Percentiles rank a stretch among this genome's conserved stretches.
Evolutionary conservation across 2,113 vertebrate genomes (phyloP).

Genomic region (Albula glossodonta): DNA sequence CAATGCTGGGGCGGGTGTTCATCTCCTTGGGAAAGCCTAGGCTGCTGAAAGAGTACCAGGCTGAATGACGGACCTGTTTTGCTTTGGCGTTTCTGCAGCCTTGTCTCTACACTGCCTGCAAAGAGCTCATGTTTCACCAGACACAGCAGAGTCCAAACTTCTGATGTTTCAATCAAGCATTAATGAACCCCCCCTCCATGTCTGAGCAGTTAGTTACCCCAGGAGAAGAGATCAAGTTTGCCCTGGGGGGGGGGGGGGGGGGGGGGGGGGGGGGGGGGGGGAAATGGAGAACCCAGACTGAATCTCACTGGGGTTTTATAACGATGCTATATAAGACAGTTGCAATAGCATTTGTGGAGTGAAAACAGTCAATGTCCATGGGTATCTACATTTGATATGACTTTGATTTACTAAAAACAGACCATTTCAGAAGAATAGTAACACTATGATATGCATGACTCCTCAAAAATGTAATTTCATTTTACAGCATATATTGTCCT

Average conservation of each 20-base stretch:
- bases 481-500: too few species aligned
- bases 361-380: too few species aligned
- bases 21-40: not conserved
- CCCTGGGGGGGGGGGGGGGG: not conserved
- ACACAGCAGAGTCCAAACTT: slow-evolving; percentile 45
- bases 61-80: slow-evolving; percentile 46
- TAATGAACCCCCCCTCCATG: slow-evolving; percentile 29
- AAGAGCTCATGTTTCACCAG: slow-evolving; percentile 50
- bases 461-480: too few species aligned
- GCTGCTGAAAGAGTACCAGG: not conserved
- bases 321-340: not conserved
- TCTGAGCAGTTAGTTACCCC: slow-evolving; percentile 4
- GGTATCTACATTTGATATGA: too few species aligned
- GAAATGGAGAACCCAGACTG: not conserved
- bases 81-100: slow-evolving; percentile 23
- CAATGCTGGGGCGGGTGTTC: not conserved
- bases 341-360: too few species aligned
- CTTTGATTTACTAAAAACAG: too few species aligned
- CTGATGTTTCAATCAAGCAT: slow-evolving; percentile 46
- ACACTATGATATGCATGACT: too few species aligned
- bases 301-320: not conserved
- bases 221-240: slow-evolving; percentile 10
- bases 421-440: too few species aligned
- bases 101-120: slow-evolving; percentile 31
- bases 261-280: not conserved